Conservation (phyloP, 2,113 vertebrate species). For the Okapia johnstoni region DNA sequence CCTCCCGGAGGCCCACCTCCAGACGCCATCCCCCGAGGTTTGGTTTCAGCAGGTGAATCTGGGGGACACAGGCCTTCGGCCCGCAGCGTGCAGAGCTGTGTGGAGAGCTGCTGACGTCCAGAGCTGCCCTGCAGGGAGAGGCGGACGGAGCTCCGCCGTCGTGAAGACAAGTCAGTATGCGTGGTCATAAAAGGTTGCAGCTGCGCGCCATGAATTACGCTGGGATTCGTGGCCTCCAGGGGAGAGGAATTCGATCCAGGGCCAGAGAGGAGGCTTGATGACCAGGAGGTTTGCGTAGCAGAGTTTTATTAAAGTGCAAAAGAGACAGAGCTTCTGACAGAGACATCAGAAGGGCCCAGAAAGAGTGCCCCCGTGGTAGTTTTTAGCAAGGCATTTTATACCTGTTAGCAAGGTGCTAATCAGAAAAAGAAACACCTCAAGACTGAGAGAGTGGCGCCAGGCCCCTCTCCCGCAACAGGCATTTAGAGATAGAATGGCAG, state of each 20-base stretch:
- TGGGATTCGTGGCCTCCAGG: not conserved
- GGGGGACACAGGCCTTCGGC: not conserved
- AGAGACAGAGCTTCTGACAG: not conserved
- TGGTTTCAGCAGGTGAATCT: not conserved
- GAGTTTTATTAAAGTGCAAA: not conserved
- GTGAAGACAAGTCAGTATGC: not conserved
- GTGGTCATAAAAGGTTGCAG: not conserved
- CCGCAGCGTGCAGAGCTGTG: accelerated
- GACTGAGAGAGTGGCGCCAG: not conserved
- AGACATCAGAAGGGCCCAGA: not conserved
- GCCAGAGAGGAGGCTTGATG: not conserved
- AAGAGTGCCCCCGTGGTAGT: not conserved
- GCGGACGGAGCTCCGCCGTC: not conserved
- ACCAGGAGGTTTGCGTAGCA: not conserved
- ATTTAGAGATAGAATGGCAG: not conserved
- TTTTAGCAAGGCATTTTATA: not conserved
- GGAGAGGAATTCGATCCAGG: not conserved
- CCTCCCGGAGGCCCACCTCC: not conserved
- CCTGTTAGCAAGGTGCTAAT: not conserved
- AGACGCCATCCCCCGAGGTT: accelerated
- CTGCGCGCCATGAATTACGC: not conserved
- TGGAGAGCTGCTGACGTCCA: not conserved
- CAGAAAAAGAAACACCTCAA: not conserved
- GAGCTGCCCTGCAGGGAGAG: not conserved
- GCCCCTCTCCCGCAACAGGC: not conserved